A percentile compares a stretch with the other conserved stretches of the same genome.
phyloP scores from a whole-genome alignment of 2,797 vertebrate species.

The Taenioides sp. region DNA sequence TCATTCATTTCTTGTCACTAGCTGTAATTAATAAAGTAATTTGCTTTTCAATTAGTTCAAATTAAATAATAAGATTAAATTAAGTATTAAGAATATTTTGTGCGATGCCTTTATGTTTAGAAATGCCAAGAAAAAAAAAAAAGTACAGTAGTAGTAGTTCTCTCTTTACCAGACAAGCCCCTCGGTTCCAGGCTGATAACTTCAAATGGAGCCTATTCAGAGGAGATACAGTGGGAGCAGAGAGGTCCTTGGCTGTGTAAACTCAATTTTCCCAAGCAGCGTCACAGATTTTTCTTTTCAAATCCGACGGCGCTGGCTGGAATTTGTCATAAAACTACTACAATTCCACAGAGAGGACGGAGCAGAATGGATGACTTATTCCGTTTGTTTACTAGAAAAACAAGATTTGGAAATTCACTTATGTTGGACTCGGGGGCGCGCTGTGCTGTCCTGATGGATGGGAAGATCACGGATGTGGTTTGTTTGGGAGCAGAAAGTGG shows the following conservation, averaged over 20 bases:
- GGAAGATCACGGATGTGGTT: conserved; percentile 39
- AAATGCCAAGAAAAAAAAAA: neutral
- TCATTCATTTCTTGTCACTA: conserved; percentile 37
- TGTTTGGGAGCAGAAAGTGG: conserved; percentile 32
- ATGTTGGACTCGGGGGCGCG: conserved; percentile 53
- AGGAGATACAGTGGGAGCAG: conserved; percentile 1
- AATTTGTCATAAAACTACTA: conserved; percentile 51
- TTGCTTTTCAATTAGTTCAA: conserved; percentile 41
- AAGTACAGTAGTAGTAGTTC: neutral
- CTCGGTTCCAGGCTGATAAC: conserved; percentile 1
- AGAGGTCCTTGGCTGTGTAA: conserved; percentile 23
- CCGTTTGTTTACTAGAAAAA: conserved; percentile 56
- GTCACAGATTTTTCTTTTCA: conserved; percentile 29
- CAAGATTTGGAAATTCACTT: conserved; percentile 52
- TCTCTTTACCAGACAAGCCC: conserved; percentile 3
- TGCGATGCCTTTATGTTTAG: neutral
- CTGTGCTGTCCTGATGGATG: conserved; percentile 52
- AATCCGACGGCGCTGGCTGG: conserved; percentile 23
- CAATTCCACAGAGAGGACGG: conserved; percentile 41
- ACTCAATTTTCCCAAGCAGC: conserved; percentile 24
- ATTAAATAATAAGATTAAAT: conserved; percentile 39
- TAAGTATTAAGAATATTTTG: conserved; percentile 19
- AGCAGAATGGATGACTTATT: conserved; percentile 56
- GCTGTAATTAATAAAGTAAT: conserved; percentile 53
- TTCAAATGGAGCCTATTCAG: neutral